Conservation (phyloP, 2,113 vertebrate genomes). For the Junco hyemalis region DNA sequence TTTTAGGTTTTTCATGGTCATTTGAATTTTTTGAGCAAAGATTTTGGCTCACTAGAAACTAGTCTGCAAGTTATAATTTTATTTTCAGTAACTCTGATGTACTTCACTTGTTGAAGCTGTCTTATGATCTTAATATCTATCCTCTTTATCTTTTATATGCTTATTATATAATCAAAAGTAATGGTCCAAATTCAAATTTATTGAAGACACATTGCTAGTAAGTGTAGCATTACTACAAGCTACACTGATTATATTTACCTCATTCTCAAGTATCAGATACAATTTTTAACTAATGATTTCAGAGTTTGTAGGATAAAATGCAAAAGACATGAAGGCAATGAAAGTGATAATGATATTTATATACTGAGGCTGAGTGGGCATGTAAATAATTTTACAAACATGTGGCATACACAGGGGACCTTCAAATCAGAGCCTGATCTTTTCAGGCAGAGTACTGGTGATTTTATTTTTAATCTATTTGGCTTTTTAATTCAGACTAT, state of each 20-base stretch:
- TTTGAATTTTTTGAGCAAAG: background rate
- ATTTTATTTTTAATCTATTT: slow-evolving; percentile 31
- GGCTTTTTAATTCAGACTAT: slow-evolving; percentile 5
- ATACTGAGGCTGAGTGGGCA: background rate
- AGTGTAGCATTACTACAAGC: background rate
- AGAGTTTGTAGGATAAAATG: background rate
- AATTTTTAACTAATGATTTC: background rate
- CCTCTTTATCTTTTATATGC: background rate
- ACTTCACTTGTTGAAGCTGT: background rate
- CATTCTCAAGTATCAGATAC: background rate
- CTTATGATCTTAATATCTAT: background rate
- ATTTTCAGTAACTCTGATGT: background rate
- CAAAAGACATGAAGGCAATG: background rate
- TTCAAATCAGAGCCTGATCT: slow-evolving; percentile 10
- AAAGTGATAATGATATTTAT: background rate
- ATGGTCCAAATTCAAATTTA: background rate
- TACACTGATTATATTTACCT: background rate
- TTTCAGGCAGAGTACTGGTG: background rate
- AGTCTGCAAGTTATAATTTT: background rate
- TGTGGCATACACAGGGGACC: background rate
- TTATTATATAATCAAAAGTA: background rate
- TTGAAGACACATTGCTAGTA: background rate
- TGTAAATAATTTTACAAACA: background rate
- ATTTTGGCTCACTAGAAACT: background rate
- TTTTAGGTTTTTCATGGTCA: background rate